A percentile compares a stretch with the other conserved stretches of the same genome.
phyloP scores from a whole-genome alignment of 2,797 vertebrate species.

The Tachyglossus aculeatus region DNA sequence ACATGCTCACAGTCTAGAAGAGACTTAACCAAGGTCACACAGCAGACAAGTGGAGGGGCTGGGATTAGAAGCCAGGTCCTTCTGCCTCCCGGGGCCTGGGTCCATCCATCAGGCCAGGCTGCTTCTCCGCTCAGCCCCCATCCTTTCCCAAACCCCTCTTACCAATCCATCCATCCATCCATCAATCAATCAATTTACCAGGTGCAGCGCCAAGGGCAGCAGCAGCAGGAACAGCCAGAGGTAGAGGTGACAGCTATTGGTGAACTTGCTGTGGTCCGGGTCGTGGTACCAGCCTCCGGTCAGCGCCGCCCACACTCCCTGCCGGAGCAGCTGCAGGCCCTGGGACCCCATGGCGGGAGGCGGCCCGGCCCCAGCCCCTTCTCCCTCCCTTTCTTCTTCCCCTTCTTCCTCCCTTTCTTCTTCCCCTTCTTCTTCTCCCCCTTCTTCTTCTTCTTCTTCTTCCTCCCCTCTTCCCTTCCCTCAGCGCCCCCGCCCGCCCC shows the following conservation, averaged over 20 bases:
- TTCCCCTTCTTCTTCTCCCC: conserved; percentile 17
- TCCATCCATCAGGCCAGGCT: no score
- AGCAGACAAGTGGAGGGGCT: no score
- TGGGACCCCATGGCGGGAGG: conserved; percentile 85
- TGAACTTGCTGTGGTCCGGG: conserved; percentile 94
- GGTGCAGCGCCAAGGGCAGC: conserved; percentile 90
- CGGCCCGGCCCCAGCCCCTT: conserved; percentile 3
- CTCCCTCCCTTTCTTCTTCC: not conserved
- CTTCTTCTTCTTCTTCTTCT: not conserved
- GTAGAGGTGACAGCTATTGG: conserved; percentile 96
- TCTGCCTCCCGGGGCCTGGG: no score
- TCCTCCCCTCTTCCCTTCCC: no score
- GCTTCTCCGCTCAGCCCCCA: no score
- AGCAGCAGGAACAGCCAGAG: conserved; percentile 93
- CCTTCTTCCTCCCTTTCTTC: conserved; percentile 12
- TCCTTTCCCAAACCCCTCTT: not conserved
- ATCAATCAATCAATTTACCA: no score
- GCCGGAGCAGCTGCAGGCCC: conserved; percentile 89
- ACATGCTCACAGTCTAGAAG: no score
- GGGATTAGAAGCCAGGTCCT: no score
- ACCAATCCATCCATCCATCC: fast-evolving
- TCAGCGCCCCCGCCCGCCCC: not conserved
- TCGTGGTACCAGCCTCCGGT: conserved; percentile 97
- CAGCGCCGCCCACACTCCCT: conserved; percentile 95
- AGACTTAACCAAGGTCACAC: no score